These are phyloP conservation scores for Cheirogaleus medius DNA, from an alignment of 2,113 vertebrate species.

Conservation along the genomic window DNA sequence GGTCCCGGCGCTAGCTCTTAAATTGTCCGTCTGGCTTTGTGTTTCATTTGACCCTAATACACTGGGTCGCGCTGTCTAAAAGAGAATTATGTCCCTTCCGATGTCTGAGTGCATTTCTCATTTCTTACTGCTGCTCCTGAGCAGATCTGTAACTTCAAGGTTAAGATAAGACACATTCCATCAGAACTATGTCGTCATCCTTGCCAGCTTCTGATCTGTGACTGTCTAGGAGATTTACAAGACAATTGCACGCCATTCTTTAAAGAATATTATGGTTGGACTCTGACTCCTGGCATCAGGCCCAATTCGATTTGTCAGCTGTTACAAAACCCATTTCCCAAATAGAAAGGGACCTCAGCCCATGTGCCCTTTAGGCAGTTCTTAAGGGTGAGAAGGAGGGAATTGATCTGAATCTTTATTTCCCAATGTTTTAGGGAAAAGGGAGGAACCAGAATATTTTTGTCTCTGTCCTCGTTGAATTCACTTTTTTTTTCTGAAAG, in stretches of 20 bases:
- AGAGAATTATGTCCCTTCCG: slow-evolving; percentile 74
- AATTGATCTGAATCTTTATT: slow-evolving; percentile 37
- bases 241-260: slow-evolving; percentile 77
- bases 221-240: slow-evolving; percentile 77
- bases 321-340: slow-evolving; percentile 71
- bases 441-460: slow-evolving; percentile 12
- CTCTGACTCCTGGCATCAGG: slow-evolving; percentile 75
- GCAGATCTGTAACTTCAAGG: slow-evolving; percentile 81
- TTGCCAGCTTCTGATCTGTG: slow-evolving; percentile 80
- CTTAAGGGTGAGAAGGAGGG: slow-evolving; percentile 30
- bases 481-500: neutral
- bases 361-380: neutral
- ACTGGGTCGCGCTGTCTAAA: slow-evolving; percentile 73
- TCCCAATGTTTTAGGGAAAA: neutral
- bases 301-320: slow-evolving; percentile 76
- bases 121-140: slow-evolving; percentile 79
- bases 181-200: slow-evolving; percentile 80
- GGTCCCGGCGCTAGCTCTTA: slow-evolving; percentile 70
- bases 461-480: neutral
- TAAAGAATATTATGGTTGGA: slow-evolving; percentile 79
- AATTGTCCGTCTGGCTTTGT: slow-evolving; percentile 77
- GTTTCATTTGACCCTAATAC: slow-evolving; percentile 81
- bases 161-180: slow-evolving; percentile 82
- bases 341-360: slow-evolving; percentile 48
- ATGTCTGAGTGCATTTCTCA: slow-evolving; percentile 78